phyloP scores from a whole-genome alignment of 1,140 invertebrate species.

The Lepidurus couesii region DNA sequence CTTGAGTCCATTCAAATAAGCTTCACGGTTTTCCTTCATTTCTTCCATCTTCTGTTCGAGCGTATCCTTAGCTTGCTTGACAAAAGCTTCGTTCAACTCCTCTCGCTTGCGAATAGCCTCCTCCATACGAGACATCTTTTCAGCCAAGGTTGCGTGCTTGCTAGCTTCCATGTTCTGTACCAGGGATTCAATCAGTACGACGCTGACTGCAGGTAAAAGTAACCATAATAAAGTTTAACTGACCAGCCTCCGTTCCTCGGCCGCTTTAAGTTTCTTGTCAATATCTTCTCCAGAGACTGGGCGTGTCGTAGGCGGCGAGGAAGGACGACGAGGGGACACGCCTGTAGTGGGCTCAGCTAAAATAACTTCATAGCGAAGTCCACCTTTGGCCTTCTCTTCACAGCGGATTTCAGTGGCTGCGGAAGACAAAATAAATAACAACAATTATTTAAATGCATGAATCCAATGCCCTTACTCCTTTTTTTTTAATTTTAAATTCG shows the following conservation, averaged over 20 bases:
- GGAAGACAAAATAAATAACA: not conserved
- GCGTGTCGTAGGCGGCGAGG: constrained; percentile 52
- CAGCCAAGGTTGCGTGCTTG: constrained; percentile 71
- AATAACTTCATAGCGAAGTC: constrained; percentile 87
- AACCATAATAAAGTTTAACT: constrained; percentile 40
- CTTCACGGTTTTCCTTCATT: constrained; percentile 78
- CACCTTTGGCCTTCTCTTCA: constrained; percentile 56
- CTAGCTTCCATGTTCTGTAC: constrained; percentile 70
- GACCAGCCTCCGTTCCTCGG: constrained; percentile 83
- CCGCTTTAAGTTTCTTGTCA: constrained; percentile 80
- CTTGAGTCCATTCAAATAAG: constrained; percentile 77
- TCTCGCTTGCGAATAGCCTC: constrained; percentile 83
- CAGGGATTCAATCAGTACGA: constrained; percentile 4
- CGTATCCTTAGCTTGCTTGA: constrained; percentile 73
- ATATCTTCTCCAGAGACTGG: constrained; percentile 71
- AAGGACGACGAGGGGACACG: constrained; percentile 55
- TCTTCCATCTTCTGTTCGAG: constrained; percentile 84
- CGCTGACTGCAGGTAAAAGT: not conserved
- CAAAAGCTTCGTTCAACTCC: constrained; percentile 76
- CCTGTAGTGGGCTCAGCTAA: constrained; percentile 67
- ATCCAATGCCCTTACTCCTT: not conserved
- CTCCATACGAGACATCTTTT: constrained; percentile 77
- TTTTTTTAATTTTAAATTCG: no score
- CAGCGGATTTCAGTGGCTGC: constrained; percentile 6
- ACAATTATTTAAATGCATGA: not conserved